These are phyloP conservation scores for Xenentodon cancila DNA, from an alignment of 2,797 vertebrate species.

Conservation along the genomic window DNA sequence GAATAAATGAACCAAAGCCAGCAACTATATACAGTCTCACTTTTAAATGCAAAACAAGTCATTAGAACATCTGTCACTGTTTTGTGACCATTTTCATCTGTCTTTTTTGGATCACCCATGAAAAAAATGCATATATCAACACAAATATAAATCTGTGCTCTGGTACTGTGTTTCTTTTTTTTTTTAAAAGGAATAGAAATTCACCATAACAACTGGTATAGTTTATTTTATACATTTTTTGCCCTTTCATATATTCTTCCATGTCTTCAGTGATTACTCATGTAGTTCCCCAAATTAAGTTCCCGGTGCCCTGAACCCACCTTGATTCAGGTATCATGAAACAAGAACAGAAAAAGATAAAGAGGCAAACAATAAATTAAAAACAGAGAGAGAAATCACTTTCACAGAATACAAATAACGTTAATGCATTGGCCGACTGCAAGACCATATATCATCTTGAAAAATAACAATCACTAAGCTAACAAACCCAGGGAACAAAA, in stretches of 20 bases:
- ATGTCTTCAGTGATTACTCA: slow-evolving; percentile 9
- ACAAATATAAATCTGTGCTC: slow-evolving; percentile 16
- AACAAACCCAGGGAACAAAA: slow-evolving; percentile 6
- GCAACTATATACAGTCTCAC: slow-evolving; percentile 26
- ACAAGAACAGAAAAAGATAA: slow-evolving; percentile 40
- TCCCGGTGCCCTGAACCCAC: slow-evolving; percentile 31
- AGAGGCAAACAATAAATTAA: slow-evolving; percentile 45
- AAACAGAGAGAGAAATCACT: slow-evolving; percentile 11
- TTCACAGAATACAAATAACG: slow-evolving; percentile 13
- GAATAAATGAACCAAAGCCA: slow-evolving; percentile 54
- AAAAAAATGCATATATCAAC: slow-evolving; percentile 21
- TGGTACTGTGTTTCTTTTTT: slow-evolving; percentile 13
- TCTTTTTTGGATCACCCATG: slow-evolving; percentile 18
- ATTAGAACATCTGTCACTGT: slow-evolving; percentile 52
- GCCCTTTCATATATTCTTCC: no score
- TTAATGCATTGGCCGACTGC: neutral
- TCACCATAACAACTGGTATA: slow-evolving; percentile 49
- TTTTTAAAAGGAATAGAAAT: slow-evolving; percentile 33
- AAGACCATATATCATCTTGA: neutral
- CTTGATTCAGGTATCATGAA: slow-evolving; percentile 64
- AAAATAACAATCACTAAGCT: slow-evolving; percentile 9
- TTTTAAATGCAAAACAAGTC: slow-evolving; percentile 59
- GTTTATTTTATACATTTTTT: slow-evolving; percentile 44
- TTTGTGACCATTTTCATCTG: slow-evolving; percentile 18
- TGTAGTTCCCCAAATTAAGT: slow-evolving; percentile 59